Percentiles rank a stretch among this genome's conserved stretches.
These are phyloP conservation scores for Acanthis flammea DNA, from an alignment of 2,797 vertebrate genomes.

Conservation along the genomic window DNA sequence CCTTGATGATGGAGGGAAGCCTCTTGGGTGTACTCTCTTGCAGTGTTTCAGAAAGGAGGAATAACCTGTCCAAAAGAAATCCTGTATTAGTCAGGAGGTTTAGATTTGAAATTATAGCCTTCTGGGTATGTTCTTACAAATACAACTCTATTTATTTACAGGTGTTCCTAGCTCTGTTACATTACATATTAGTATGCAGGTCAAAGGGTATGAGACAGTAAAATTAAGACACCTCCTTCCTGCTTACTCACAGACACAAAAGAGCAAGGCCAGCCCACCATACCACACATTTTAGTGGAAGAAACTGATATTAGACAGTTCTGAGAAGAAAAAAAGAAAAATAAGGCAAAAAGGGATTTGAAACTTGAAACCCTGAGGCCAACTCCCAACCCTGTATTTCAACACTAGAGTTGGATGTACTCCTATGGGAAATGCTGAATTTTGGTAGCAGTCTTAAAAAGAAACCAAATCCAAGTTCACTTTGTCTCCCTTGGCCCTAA, in stretches of 20 bases:
- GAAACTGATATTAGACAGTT: background rate
- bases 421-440: background rate
- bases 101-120: background rate
- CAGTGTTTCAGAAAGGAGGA: background rate
- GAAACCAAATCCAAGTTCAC: background rate
- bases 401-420: background rate
- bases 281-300: background rate
- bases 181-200: background rate
- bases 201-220: background rate
- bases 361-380: background rate
- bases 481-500: background rate
- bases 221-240: background rate
- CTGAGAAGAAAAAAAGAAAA: background rate
- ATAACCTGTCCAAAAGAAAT: slow-evolving; percentile 7
- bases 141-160: background rate
- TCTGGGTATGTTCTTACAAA: background rate
- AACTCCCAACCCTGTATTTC: background rate
- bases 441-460: background rate
- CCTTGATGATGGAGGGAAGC: background rate
- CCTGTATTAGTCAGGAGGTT: background rate
- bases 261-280: background rate
- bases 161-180: background rate
- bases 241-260: background rate
- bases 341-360: background rate
- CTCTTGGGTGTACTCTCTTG: background rate